Evolutionary conservation across 2,888 invertebrate species (phyloP).

Genomic region (Scaptomyza polygonia): DNA sequence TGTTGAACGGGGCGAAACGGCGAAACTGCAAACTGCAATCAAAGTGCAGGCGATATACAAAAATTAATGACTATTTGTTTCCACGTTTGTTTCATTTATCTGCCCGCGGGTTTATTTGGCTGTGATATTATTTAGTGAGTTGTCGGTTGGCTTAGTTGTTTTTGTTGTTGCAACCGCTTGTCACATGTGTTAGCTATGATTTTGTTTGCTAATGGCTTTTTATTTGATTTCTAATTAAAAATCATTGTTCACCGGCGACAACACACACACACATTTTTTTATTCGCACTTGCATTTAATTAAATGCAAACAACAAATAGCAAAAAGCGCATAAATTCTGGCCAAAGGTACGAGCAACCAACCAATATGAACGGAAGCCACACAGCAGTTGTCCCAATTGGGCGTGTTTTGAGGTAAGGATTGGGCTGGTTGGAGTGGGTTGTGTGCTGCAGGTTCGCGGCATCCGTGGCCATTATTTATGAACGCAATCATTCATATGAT

Average conservation of each 20-base stretch:
- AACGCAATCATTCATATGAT: constrained; percentile 78
- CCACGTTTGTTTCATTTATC: constrained; percentile 31
- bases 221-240: constrained; percentile 78
- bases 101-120: constrained; percentile 1
- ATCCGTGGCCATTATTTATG: constrained; percentile 69
- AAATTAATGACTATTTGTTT: constrained; percentile 72
- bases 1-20: constrained; percentile 53
- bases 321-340: constrained; percentile 65
- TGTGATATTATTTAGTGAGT: constrained; percentile 17
- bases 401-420: neutral
- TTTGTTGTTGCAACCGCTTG: constrained; percentile 44
- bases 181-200: constrained; percentile 70
- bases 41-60: constrained; percentile 45
- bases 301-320: constrained; percentile 78
- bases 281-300: constrained; percentile 69
- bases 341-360: constrained; percentile 36
- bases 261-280: constrained; percentile 28
- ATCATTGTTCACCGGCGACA: constrained; percentile 37
- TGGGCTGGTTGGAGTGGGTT: neutral
- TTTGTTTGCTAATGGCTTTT: constrained; percentile 59
- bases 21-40: constrained; percentile 63
- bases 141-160: constrained; percentile 13
- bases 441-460: constrained; percentile 20
- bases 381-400: constrained; percentile 1
- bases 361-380: constrained; percentile 6